Evolutionary conservation across 2,113 vertebrate species (phyloP), one percentile per base, ranked within the genome.

Genomic region (Oxyruncus cristatus): DNA sequence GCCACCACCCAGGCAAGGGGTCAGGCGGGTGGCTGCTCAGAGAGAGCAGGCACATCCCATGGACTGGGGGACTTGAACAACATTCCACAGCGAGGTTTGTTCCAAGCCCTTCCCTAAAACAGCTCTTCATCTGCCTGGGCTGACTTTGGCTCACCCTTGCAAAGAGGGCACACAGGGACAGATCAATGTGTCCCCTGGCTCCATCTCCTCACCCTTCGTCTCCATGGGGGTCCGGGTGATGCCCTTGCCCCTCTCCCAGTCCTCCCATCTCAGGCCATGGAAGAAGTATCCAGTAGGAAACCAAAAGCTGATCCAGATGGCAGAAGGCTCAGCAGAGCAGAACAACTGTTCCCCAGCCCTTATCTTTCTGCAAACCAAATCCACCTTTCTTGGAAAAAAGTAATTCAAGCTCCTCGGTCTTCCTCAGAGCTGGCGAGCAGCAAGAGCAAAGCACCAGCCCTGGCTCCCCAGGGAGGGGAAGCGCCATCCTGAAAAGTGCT

Each of bases 361-460:
- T 85, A 79, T 79, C 87, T 87, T 93, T 86, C 85, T 91, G 63
- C 71, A 91, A 91, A 94, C 76, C 88, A 78, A 94, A 92, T 95
- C 70, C 84, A 78, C 66, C 32, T 71, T 91, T 92, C 95, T 85
- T 73, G 67, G 81, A 89, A 88, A 82, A 92, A 86, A 74, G 71
- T 85, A 95, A 92, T 91, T 93, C 71, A 76, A 82, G 76, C 86
- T 92, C 32, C 68, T 86, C 5, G 0, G 37, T 35, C 82, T 81
- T 76, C 77, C 74, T 78, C 8, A 0, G 70, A 72, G 77, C 63
- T 88, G 85, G 50, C 1, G 1, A 93, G 83, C 6, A 56, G 72
- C 79, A 78, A 56, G 44, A 63, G 74, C 0, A 0, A 77, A 89
- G 63, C 1, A 17, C 63, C 4, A 19, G 78, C 9, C 6, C 41